Evolutionary conservation across 2,888 invertebrate species (phyloP).

Genomic region (Amiota communis): DNA sequence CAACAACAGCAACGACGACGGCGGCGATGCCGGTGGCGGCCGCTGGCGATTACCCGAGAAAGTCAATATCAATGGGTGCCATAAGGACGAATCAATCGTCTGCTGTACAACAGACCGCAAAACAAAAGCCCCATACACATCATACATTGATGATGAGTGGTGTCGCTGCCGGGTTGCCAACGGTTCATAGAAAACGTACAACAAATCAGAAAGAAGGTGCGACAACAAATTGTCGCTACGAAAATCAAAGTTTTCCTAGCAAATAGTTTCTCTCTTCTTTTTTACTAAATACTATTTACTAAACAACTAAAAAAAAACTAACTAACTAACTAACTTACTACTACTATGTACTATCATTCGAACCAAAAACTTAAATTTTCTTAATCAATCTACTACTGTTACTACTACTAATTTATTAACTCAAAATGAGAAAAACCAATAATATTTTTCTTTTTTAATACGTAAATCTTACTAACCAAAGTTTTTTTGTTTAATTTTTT

Average conservation of each 20-base stretch:
- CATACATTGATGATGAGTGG: constrained; percentile 57
- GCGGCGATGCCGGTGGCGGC: constrained; percentile 55
- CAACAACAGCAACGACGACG: constrained; percentile 33
- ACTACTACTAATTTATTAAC: constrained; percentile 20
- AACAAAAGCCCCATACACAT: constrained; percentile 57
- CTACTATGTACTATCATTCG: background rate
- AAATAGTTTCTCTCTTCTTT: constrained; percentile 60
- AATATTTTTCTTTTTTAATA: background rate
- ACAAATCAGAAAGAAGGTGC: constrained; percentile 74
- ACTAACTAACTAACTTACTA: constrained; percentile 1
- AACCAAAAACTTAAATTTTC: background rate
- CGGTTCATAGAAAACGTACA: constrained; percentile 81
- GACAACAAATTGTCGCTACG: constrained; percentile 73
- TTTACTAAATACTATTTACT: constrained; percentile 26
- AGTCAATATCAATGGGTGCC: constrained; percentile 91
- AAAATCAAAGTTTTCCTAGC: constrained; percentile 50
- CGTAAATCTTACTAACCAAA: constrained; percentile 47
- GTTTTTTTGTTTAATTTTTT: constrained; percentile 27
- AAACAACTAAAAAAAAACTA: background rate
- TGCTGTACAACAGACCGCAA: constrained; percentile 45
- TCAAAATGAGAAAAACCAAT: background rate
- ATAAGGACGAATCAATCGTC: constrained; percentile 78
- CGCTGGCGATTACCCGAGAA: constrained; percentile 78
- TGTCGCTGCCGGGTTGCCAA: constrained; percentile 72
- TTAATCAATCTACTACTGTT: constrained; percentile 36